These are phyloP conservation scores for Anguilla pacifica DNA, from an alignment of 2,797 vertebrate species.

Conservation along the genomic window DNA sequence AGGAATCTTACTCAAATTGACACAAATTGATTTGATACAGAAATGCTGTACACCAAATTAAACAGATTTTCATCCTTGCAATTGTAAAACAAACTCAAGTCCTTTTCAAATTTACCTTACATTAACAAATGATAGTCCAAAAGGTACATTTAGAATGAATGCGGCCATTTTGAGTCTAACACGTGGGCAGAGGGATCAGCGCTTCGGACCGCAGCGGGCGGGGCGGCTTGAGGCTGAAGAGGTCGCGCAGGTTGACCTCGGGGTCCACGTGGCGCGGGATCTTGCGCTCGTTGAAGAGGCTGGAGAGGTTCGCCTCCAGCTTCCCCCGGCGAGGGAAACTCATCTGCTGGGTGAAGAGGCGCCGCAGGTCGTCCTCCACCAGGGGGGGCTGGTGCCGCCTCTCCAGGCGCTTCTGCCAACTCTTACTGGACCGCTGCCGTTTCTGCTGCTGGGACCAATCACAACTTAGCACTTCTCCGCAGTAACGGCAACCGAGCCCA, in stretches of 20 bases:
- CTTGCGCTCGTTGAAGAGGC: constrained; percentile 79
- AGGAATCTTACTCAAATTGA: neutral
- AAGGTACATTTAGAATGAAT: neutral
- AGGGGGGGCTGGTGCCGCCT: constrained; percentile 54
- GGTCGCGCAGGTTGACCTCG: constrained; percentile 71
- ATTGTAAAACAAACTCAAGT: constrained; percentile 12
- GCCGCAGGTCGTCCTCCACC: constrained; percentile 71
- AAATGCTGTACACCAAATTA: neutral
- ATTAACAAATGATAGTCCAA: neutral
- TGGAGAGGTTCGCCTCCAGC: constrained; percentile 72
- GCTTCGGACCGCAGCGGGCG: constrained; percentile 29
- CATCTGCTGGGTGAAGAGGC: constrained; percentile 73
- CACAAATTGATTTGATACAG: neutral
- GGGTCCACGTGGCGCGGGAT: constrained; percentile 72
- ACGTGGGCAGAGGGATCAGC: neutral
- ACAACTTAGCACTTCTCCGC: neutral
- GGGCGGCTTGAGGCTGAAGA: constrained; percentile 65
- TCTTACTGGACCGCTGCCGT: constrained; percentile 59
- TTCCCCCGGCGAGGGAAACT: constrained; percentile 64
- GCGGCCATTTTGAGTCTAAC: constrained; percentile 33
- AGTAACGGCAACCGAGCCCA: neutral
- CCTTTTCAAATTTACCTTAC: neutral
- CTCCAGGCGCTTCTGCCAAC: constrained; percentile 73
- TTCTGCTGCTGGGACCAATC: constrained; percentile 46
- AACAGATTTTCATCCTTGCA: neutral